phyloP scores from a whole-genome alignment of 2,888 invertebrate genomes.

The Leucophenga montana region DNA sequence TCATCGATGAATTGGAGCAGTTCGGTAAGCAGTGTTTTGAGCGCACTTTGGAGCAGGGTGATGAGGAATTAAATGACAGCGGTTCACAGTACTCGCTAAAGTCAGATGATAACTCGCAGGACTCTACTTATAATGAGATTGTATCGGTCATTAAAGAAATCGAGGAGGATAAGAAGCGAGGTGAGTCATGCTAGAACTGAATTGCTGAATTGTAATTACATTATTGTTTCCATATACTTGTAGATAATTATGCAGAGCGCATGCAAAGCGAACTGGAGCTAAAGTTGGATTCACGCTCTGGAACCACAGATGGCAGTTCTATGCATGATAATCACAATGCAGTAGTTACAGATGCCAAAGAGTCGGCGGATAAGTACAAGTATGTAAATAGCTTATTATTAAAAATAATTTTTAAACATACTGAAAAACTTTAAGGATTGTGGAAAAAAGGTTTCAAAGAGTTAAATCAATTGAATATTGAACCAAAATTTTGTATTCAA shows the following conservation, averaged over 20 bases:
- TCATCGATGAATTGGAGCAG: conserved; percentile 41
- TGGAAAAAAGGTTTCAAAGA: no score
- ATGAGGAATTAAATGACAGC: conserved; percentile 57
- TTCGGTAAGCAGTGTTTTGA: conserved; percentile 48
- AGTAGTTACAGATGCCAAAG: conserved; percentile 47
- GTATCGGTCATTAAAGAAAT: conserved; percentile 73
- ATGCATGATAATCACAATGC: conserved; percentile 45
- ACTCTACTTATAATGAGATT: conserved; percentile 73
- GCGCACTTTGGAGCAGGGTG: conserved; percentile 50
- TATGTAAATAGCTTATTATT: conserved; percentile 38
- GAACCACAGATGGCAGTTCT: conserved; percentile 57
- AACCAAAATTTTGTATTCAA: no score
- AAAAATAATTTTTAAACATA: no score
- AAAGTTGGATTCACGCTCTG: conserved; percentile 57
- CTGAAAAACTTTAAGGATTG: no score
- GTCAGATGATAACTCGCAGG: conserved; percentile 67
- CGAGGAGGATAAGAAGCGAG: conserved; percentile 71
- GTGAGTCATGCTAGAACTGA: conserved; percentile 44
- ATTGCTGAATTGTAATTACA: background rate
- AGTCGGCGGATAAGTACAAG: conserved; percentile 64
- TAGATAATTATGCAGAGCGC: conserved; percentile 68
- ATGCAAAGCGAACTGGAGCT: conserved; percentile 61
- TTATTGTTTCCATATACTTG: background rate
- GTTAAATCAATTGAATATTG: no score
- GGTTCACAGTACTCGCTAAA: conserved; percentile 61